Evolutionary conservation across 2,113 vertebrate genomes (phyloP).

Genomic region (Leuciscus idus): DNA sequence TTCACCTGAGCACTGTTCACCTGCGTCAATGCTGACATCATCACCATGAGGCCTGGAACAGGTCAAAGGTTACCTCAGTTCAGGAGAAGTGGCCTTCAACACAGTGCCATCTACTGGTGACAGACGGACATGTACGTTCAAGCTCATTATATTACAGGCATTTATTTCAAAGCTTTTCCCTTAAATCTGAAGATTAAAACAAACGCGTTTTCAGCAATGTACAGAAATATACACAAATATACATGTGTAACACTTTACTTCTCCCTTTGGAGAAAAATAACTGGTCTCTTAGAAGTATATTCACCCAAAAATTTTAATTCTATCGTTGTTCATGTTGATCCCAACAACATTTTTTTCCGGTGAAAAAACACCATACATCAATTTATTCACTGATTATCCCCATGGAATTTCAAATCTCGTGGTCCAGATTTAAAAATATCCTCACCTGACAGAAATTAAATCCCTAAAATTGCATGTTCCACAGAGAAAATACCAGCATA

Average conservation of each 20-base stretch:
- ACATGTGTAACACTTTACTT: background rate
- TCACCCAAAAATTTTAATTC: background rate
- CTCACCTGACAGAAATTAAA: background rate
- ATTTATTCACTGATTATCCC: background rate
- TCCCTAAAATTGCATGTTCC: background rate
- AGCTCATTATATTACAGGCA: background rate
- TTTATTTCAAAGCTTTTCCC: constrained; percentile 17
- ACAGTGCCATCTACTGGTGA: constrained; percentile 38
- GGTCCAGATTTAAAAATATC: background rate
- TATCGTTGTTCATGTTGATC: background rate
- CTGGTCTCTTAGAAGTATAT: background rate
- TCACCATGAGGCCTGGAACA: background rate
- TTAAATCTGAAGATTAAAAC: background rate
- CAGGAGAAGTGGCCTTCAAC: background rate
- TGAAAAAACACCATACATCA: background rate
- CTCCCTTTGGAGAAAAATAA: background rate
- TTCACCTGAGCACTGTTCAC: constrained; percentile 25
- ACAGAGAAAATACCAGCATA: background rate
- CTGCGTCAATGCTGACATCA: constrained; percentile 54
- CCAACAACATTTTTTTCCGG: background rate
- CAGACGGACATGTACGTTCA: background rate
- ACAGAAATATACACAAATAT: constrained; percentile 39
- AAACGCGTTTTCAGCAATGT: background rate
- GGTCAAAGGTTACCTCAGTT: constrained; percentile 40
- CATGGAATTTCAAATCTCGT: background rate